Evolutionary conservation across 2,113 vertebrate genomes (phyloP).

Genomic region (Entomyzon cyanotis): DNA sequence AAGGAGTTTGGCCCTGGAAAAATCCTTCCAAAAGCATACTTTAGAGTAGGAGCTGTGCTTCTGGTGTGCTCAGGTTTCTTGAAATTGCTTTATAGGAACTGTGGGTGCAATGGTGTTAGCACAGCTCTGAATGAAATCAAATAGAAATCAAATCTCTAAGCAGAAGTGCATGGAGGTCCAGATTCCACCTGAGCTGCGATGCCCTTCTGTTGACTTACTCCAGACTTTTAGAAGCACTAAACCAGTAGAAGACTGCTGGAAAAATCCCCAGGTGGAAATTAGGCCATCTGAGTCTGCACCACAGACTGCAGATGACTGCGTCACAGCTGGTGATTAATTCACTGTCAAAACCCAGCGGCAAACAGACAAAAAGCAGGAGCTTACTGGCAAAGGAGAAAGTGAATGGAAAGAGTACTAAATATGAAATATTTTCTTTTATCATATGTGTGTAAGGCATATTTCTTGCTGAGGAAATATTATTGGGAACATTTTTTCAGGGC

Average conservation of each 20-base stretch:
- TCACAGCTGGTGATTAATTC: neutral
- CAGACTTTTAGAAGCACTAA: neutral
- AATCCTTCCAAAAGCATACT: neutral
- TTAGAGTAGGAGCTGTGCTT: neutral
- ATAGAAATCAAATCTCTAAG: neutral
- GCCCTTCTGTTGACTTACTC: neutral
- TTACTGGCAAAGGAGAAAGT: neutral
- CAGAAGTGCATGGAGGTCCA: neutral
- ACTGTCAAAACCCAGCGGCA: neutral
- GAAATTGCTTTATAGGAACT: neutral
- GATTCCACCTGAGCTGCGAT: neutral
- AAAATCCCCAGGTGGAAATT: neutral
- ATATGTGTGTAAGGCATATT: neutral
- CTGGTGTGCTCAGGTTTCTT: neutral
- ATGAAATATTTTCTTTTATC: neutral
- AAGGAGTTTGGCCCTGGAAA: neutral
- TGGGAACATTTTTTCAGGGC: fast-evolving
- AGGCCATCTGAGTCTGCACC: neutral
- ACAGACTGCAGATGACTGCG: neutral
- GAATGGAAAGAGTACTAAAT: neutral
- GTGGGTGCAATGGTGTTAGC: neutral
- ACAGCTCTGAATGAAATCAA: neutral
- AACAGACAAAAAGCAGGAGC: neutral
- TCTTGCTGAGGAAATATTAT: neutral
- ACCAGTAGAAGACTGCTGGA: neutral